Conservation (phyloP, 2,113 vertebrate species). For the Anthoscopus minutus region DNA sequence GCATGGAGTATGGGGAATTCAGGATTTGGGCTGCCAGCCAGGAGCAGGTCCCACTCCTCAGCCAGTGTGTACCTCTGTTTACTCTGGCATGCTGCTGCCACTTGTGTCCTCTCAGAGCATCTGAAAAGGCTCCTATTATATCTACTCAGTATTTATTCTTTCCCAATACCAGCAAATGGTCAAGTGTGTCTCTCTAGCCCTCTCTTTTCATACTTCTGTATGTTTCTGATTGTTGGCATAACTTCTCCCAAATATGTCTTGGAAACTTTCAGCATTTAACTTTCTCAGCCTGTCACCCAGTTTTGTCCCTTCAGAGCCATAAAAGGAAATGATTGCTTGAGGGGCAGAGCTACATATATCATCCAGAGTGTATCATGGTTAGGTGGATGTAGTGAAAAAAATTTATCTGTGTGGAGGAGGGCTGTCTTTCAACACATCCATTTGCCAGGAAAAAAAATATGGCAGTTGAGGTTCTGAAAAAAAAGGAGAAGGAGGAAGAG, state of each 20-base stretch:
- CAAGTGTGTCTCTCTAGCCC: background rate
- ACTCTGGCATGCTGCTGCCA: background rate
- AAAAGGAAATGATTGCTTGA: constrained; percentile 3
- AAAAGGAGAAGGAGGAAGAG: no score
- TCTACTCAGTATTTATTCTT: background rate
- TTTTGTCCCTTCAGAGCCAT: constrained; percentile 7
- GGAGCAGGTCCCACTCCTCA: background rate
- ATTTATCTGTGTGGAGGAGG: constrained; percentile 4
- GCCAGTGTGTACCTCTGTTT: background rate
- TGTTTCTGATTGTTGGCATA: background rate
- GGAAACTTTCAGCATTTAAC: background rate
- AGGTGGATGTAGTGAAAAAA: constrained; percentile 10
- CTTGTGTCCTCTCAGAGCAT: background rate
- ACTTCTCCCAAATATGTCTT: background rate
- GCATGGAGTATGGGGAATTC: background rate
- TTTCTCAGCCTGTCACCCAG: constrained; percentile 1
- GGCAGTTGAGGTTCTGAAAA: background rate
- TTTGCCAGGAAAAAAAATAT: constrained; percentile 21
- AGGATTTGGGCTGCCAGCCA: background rate
- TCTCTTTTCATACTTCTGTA: background rate
- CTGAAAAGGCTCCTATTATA: background rate
- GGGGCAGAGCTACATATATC: background rate
- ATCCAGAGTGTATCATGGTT: background rate
- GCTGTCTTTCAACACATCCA: constrained; percentile 18
- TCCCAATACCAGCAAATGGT: background rate